Conservation (phyloP, 2,888 invertebrate genomes). For the Chesias legatella region DNA sequence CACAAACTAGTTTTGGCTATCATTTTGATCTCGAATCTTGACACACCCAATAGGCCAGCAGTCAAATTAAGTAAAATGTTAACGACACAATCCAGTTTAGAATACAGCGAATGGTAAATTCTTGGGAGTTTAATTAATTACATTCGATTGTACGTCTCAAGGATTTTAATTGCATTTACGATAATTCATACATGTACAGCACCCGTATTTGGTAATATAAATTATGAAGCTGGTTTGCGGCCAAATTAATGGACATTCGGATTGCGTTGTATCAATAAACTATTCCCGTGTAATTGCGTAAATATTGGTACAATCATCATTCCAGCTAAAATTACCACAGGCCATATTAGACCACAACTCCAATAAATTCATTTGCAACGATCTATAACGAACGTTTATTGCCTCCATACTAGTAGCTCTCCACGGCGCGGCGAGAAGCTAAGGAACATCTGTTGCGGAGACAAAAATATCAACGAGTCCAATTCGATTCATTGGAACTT, state of each 20-base stretch:
- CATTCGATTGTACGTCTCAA: slow-evolving; percentile 18
- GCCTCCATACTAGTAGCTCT: slow-evolving; percentile 16
- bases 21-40: slow-evolving; percentile 41
- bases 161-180: slow-evolving; percentile 23
- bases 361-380: slow-evolving; percentile 21
- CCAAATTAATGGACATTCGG: slow-evolving; percentile 17
- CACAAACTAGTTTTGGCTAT: slow-evolving; percentile 45
- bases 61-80: slow-evolving; percentile 38
- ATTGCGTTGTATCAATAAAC: slow-evolving; percentile 16
- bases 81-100: slow-evolving; percentile 22
- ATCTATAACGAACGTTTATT: slow-evolving; percentile 22
- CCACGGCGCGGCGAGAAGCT: slow-evolving; percentile 17
- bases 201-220: slow-evolving; percentile 12
- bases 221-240: slow-evolving; percentile 16
- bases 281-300: slow-evolving; percentile 17
- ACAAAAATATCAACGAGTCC: slow-evolving; percentile 20
- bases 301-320: slow-evolving; percentile 15
- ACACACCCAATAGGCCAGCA: slow-evolving; percentile 31
- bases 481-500: slow-evolving; percentile 21
- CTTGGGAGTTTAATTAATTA: slow-evolving; percentile 28
- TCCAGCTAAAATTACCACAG: slow-evolving; percentile 17
- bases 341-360: slow-evolving; percentile 16
- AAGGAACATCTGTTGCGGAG: slow-evolving; percentile 34
- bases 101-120: slow-evolving; percentile 27
- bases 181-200: slow-evolving; percentile 14